Evolutionary conservation across 2,113 vertebrate genomes (phyloP), one percentile per base, ranked within the genome.

Genomic region (Nyctereutes procyonoides): DNA sequence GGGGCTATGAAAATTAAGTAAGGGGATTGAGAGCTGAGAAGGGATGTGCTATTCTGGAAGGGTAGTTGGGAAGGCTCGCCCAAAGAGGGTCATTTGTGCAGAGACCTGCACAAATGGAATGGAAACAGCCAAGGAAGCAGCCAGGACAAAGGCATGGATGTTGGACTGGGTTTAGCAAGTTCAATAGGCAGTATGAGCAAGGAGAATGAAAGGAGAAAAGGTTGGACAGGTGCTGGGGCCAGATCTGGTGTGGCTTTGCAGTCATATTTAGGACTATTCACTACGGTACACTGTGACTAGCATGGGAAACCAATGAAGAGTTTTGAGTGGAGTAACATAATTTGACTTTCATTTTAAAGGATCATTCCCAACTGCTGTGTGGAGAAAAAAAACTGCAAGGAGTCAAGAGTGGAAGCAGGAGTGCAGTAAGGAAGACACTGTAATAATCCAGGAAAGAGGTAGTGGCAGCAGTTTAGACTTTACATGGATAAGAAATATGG

Each of bases 261-360:
- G 24, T 19, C 28, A 3, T 13, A 8, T 11, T 48, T 14, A 63
- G 58, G 65, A n/a, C 38, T 35, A 19, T 30, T 43, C 28, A 77
- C 43, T 1, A 4, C 11, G 77, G 60, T 58, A 77, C 65, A 15
- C 60, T 12, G 8, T 3, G 30, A 62, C 28, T 69, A 26, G 35
- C 60, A 63, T 0, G 8, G n/a, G 56, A 92, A 84, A 12, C 2
- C 92, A 88, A n/a, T 24, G 1, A 48, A 88, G 13, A 53, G 74
- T 65, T 88, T 20, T 71, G 13, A 83, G 28, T 62, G 48, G 20
- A 84, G 19, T 35, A 43, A 53, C 13, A 77, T 13, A 74, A 35
- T 55, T 9, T 80, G 28, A 73, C 32, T 53, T 94, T n/a, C n/a
- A 55, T 83, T 55, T 86, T 77, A 92, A 88, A 93, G 56, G 26